phyloP scores from a whole-genome alignment of 2,113 vertebrate genomes.

The Oreochromis niloticus region DNA sequence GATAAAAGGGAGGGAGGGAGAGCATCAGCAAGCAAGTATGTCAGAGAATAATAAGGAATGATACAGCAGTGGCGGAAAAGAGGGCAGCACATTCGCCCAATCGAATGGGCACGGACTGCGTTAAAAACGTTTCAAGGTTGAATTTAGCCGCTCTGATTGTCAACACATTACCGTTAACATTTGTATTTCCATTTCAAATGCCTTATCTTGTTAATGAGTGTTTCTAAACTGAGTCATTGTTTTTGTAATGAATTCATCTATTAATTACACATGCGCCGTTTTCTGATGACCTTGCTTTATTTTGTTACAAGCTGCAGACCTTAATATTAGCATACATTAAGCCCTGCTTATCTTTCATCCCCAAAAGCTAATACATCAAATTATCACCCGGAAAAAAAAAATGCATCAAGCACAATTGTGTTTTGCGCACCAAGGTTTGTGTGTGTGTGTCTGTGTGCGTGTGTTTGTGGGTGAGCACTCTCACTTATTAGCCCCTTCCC shows the following conservation, averaged over 20 bases:
- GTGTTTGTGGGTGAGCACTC: constrained; percentile 44
- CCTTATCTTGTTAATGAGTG: constrained; percentile 56
- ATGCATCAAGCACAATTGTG: not conserved
- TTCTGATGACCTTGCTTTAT: constrained; percentile 66
- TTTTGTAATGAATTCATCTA: constrained; percentile 59
- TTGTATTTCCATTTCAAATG: constrained; percentile 49
- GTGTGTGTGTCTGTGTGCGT: not conserved
- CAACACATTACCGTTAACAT: constrained; percentile 24
- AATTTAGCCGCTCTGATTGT: not conserved
- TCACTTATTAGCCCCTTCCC: constrained; percentile 47
- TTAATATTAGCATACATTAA: constrained; percentile 68
- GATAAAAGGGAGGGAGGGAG: not conserved
- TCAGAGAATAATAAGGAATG: constrained; percentile 67
- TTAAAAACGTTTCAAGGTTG: constrained; percentile 9
- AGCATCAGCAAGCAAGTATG: constrained; percentile 33
- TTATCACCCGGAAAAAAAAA: constrained; percentile 31
- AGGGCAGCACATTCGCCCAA: constrained; percentile 20
- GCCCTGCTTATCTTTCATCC: constrained; percentile 62
- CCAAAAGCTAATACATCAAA: constrained; percentile 58
- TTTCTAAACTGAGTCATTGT: constrained; percentile 57
- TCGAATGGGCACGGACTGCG: constrained; percentile 1
- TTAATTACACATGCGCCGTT: constrained; percentile 52
- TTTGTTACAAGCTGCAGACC: constrained; percentile 50
- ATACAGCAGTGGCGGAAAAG: constrained; percentile 41
- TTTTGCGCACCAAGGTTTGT: not conserved